Base-by-base conservation (phyloP, 2,113 vertebrate genomes). In the Polyodon spathula region DNA sequence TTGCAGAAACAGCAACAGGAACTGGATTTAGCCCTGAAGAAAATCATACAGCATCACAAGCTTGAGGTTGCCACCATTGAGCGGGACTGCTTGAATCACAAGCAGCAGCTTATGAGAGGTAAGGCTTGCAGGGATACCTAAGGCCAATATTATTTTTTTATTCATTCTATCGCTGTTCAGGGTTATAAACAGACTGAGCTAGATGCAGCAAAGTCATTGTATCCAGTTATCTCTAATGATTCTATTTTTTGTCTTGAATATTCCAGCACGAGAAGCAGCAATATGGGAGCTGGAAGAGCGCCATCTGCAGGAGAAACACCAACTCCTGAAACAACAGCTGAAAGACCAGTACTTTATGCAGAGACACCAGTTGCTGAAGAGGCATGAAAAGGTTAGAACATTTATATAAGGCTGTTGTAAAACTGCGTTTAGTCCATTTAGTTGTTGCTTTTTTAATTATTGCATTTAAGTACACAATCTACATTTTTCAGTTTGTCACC, bases 311-410 rank as follows among this genome's bases (percentile, higher is more conserved):
- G 96, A 98, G 79, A 97, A 97, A 48, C 96, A 98, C 75, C 96
- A 98, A 76, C 80, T 98, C 59, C 86, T 93, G 52, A 98, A 98
- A 60, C 96, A 98, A 81, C 96, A 98, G 53, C 89, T 98, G 50
- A 98, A 98, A 71, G 96, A 98, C 73, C 95, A 98, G 81, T 98
- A 97, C 75, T 98, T 98, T 74, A 94, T 98, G 93, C 96, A 98
- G 74, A 89, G 96, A 63, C 95, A 98, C 64, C 96, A 98, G 79
- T 84, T 98, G 42, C 90, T 98, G 17, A 97, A 97, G 82, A 90
- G 96, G 62, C 96, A 98, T 5, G 96, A 98, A 76, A 98, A 98
- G 79, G 95, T 96, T 27, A 3, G 27, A 27, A 27, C 1, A 27
- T 27, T 1, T 27, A 27, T 27, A 27, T 27, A 27, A 27, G 27